These are phyloP conservation scores for Semicossyphus pulcher DNA, from an alignment of 2,113 vertebrate species.

Conservation along the genomic window DNA sequence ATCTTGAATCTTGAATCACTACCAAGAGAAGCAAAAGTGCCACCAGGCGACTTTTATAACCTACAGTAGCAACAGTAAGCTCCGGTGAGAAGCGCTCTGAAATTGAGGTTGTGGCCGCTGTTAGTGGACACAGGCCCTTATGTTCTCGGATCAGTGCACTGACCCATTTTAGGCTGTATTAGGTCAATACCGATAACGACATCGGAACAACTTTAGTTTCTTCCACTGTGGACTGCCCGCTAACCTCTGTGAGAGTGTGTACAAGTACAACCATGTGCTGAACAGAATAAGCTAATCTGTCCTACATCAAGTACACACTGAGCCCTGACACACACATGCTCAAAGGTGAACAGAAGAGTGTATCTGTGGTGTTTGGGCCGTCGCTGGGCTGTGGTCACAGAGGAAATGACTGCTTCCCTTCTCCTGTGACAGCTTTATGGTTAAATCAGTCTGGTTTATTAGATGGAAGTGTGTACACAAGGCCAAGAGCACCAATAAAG, in stretches of 20 bases:
- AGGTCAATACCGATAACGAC: no score
- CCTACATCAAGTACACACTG: conserved; percentile 42
- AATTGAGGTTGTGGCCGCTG: no score
- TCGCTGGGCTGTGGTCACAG: conserved; percentile 36
- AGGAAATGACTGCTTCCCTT: conserved; percentile 72
- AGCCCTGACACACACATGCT: neutral
- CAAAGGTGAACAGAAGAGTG: conserved; percentile 45
- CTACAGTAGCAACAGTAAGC: no score
- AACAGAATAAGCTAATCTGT: conserved; percentile 59
- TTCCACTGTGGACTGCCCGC: conserved; percentile 33
- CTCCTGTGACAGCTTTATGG: conserved; percentile 62
- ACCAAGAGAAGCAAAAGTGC: no score
- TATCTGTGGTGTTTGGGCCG: conserved; percentile 18
- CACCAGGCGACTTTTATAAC: no score
- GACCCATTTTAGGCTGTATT: no score
- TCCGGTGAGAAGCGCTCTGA: no score
- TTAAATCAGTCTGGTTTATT: conserved; percentile 70
- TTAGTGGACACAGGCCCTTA: no score
- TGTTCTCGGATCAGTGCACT: no score
- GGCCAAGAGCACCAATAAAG: conserved; percentile 46
- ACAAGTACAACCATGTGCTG: neutral
- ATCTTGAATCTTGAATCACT: no score
- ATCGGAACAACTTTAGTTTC: neutral
- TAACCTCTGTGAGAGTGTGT: conserved; percentile 23
- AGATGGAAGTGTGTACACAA: conserved; percentile 62